Evolutionary conservation across 2,797 vertebrate species (phyloP), one percentile per base, ranked within the genome.

Genomic region (Arctocebus calabarensis): DNA sequence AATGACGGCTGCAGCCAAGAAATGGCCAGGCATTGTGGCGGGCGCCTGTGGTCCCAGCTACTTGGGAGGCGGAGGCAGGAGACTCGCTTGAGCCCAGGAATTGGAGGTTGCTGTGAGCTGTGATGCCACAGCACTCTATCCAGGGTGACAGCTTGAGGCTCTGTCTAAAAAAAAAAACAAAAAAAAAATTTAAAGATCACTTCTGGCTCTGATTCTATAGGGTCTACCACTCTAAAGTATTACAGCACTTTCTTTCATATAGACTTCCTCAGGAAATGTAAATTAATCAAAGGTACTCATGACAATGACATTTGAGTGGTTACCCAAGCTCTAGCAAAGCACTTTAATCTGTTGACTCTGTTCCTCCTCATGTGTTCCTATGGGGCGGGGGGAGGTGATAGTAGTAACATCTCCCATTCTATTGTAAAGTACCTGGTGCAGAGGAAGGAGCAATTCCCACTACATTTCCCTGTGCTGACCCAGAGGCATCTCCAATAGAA

Each of bases 191-290:
- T 66, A 48, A 73, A 74, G 48, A 74, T 14, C 66, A 27, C 37
- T 93, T 89, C 61, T 11, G 34, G 40, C 59, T 83, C 66, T 34
- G 29, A 91, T 82, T 82, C 75, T 59, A 4, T 32, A 37, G 14
- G 19, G 45, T 79, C 2, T 25, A 52, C 40, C 32, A 12, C 59
- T 48, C 12, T 74, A 19, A 73, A 61, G n/a, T 45, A 48, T 1
- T 45, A 16, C 43, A 3, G 55, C 43, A 29, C 40, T 85, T 79
- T 73, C 52, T 90, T 79, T 32, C 11, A 3, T 48, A 43, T 37
- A 83, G 79, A 48, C 62, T 74, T 88, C 83, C 79, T 86, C 55
- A 85, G 84, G 78, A 95, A 96, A 94, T 9, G 45, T 29, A 52
- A 93, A 55, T 43, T 43, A 23, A 88, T 75, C 92, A 94, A 57